These are phyloP conservation scores for Burhinus bistriatus DNA, from an alignment of 2,113 vertebrate genomes.

Conservation along the genomic window DNA sequence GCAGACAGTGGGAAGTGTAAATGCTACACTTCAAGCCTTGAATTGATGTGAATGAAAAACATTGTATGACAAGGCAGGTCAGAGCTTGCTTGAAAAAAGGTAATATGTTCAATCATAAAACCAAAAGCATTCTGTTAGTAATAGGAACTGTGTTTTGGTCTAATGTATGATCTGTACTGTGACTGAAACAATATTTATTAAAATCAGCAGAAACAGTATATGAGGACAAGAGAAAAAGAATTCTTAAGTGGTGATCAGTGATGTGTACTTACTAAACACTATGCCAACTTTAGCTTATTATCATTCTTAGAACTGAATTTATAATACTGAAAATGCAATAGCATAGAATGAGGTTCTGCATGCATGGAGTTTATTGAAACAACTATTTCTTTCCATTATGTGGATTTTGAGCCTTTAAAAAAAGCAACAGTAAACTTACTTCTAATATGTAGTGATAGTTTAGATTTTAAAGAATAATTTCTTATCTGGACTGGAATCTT, in stretches of 20 bases:
- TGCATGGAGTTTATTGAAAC: background rate
- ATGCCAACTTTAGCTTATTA: background rate
- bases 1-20: background rate
- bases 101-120: background rate
- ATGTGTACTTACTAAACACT: background rate
- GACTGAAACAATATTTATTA: background rate
- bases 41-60: background rate
- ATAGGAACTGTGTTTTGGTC: background rate
- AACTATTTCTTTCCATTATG: background rate
- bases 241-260: background rate
- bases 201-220: background rate
- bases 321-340: background rate
- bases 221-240: background rate
- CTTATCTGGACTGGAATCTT: background rate
- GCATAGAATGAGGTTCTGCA: background rate
- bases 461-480: slow-evolving; percentile 6
- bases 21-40: background rate
- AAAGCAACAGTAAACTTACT: background rate
- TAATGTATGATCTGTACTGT: background rate
- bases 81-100: background rate
- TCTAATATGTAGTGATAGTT: background rate
- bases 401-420: background rate
- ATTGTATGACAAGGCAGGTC: background rate
- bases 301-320: background rate
- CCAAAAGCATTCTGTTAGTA: background rate